Base-by-base conservation (phyloP, 2,888 invertebrate genomes). In the Chymomyza caudatula region DNA sequence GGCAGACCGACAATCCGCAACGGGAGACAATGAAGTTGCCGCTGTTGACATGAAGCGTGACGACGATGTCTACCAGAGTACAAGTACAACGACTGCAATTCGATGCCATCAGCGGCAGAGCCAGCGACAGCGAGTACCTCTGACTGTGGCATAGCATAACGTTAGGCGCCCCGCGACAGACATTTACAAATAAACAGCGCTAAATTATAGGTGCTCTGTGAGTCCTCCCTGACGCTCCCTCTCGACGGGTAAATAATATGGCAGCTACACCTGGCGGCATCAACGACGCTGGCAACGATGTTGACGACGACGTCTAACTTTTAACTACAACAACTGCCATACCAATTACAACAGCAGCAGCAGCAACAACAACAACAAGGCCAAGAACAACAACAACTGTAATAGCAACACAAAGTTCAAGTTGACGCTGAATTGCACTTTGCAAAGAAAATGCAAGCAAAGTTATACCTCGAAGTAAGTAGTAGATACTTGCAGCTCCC, bases 171-270 rank as follows among this genome's bases (percentile, higher is more conserved):
- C 11, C 76, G 60, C 71, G 72, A 74, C 80, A 85, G 84, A 78
- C 84, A 85, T 85, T 79, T 82, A 82, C 82, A 82, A 85, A 84
- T 86, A 86, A 85, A 86, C 80, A 80, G 73, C 71, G 77, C 74
- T 78, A 85, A 86, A 85, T 85, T 85, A 86, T 84, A 82, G 80
- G 78, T 82, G 74, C 74, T 82, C 71, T 67, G 71, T 73, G 77
- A 80, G 77, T 55, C 25, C 19, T 49, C 13, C 55, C 43, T 15
- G 51, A 43, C 37, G 13, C 60, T 55, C 19, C 51, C 37, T 1
- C 68, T 58, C 57, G 20, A 65, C 74, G 65, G 79, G 80, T 79
- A 77, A 79, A 67, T 77, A 79, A 77, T 78, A 79, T 67, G 76
- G 65, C 71, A 63, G 66, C 62, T 73, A 66, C 77, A 73, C 70